Base-by-base conservation (phyloP, 2,888 invertebrate species). In the Empis stercorea region DNA sequence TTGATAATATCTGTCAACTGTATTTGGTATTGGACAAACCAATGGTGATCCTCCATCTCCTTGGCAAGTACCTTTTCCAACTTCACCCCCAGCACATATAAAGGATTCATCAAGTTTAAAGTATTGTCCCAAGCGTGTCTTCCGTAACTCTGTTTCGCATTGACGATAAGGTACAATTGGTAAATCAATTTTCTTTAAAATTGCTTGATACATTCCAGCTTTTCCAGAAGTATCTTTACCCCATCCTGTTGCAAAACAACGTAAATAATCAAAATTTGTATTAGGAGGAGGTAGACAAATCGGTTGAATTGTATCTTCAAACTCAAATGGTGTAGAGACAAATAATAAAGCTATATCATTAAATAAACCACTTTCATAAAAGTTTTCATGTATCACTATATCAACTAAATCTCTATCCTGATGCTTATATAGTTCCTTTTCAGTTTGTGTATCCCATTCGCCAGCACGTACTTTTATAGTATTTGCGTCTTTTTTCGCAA, bases 371-470 rank as follows among this genome's bases (percentile, higher is more conserved):
- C 34, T n/a, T 34, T 34, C 13, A 34, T 34, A n/a, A 34, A n/a
- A 34, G 4, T n/a, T 34, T 34, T 13, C 74, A 57, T 87, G 86
- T 0, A 75, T 61, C 0, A 76, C 62, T 0, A 80, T 66, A 7
- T 70, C 70, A 0, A 62, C 60, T 0, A 85, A 83, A 7, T 72
- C 69, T 4, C 82, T 71, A 59, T 87, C 84, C 58, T 86, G 83
- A 61, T 83, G 81, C 0, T 78, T 76, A 50, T 73, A 76, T 1
- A 80, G 71, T 60, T 88, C 87, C 41, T 73, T 74, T 34, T 74
- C 78, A 0, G 79, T 80, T 62, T 84, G 83, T 0, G 86, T 84
- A 65, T 87, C 87, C 87, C 87, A 88, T 67, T 87, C 87, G 0
- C 87, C 87, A 1, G 82, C 80, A 1, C 87, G 73, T 3, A 84